These are phyloP conservation scores for Ardeotis arabs DNA, from an alignment of 2,113 vertebrate species.

Conservation along the genomic window DNA sequence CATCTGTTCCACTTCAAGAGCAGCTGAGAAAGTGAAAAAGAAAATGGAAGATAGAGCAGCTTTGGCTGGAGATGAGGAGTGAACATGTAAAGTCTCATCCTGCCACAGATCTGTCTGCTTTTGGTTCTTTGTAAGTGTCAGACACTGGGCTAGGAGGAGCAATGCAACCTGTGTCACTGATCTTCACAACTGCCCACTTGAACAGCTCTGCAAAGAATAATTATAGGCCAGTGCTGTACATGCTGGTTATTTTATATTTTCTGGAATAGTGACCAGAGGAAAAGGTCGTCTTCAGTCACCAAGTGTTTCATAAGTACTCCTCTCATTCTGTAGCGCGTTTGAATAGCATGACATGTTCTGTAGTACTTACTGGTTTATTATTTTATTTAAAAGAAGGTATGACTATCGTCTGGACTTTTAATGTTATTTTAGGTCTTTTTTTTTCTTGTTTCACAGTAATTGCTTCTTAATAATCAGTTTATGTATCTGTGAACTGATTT, in stretches of 20 bases:
- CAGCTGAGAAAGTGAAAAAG: not conserved
- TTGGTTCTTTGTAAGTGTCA: not conserved
- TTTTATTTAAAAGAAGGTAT: not conserved
- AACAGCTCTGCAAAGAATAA: not conserved
- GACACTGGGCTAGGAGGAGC: not conserved
- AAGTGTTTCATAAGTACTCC: not conserved
- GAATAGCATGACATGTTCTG: not conserved
- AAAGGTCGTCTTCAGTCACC: not conserved
- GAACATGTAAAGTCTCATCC: not conserved
- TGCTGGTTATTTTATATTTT: not conserved
- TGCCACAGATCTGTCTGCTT: not conserved
- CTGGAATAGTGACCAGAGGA: not conserved
- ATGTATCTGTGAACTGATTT: not conserved
- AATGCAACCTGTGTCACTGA: not conserved
- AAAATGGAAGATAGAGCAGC: not conserved
- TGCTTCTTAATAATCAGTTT: not conserved
- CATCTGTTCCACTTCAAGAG: not conserved
- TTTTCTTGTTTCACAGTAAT: not conserved
- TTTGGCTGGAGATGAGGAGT: not conserved
- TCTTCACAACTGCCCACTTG: not conserved
- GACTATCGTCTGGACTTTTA: not conserved
- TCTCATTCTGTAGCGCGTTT: not conserved
- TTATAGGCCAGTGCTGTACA: not conserved
- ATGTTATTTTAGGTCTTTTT: not conserved
- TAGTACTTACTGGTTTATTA: not conserved